These are phyloP conservation scores for Eulithis prunata DNA, from an alignment of 2,888 invertebrate genomes.

Conservation along the genomic window DNA sequence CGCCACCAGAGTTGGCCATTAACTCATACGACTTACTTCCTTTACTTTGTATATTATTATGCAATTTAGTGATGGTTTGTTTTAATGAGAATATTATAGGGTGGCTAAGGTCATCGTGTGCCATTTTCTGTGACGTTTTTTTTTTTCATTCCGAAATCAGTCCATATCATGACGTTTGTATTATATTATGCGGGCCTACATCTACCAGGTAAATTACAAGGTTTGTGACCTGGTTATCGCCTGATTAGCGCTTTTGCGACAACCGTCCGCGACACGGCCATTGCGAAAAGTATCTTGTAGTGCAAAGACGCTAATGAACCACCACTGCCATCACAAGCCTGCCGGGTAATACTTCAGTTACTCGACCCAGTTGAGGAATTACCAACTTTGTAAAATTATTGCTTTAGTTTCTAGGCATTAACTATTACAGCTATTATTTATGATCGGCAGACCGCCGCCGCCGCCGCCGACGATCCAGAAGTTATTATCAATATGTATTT, in stretches of 20 bases:
- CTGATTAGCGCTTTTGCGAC: conserved; percentile 50
- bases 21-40: too few relatives aligned
- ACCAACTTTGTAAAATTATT: conserved; percentile 24
- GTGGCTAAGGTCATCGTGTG: too few relatives aligned
- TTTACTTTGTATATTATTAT: too few relatives aligned
- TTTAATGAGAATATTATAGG: too few relatives aligned
- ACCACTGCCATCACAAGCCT: conserved; percentile 17
- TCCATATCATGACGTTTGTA: too few relatives aligned
- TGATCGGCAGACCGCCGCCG: too few relatives aligned
- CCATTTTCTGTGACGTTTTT: too few relatives aligned
- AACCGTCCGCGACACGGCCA: conserved; percentile 29
- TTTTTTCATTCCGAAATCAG: too few relatives aligned
- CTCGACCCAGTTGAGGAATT: conserved; percentile 38
- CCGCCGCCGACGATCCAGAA: too few relatives aligned
- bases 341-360: conserved; percentile 42
- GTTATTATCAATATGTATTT: too few relatives aligned
- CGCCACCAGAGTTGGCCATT: too few relatives aligned
- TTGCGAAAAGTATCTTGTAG: conserved; percentile 24
- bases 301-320: conserved; percentile 8
- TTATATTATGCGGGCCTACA: neutral
- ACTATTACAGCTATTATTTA: neutral
- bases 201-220: conserved; percentile 11
- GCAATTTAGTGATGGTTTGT: too few relatives aligned
- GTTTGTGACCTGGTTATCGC: conserved; percentile 40
- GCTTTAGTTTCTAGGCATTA: conserved; percentile 19